These are phyloP conservation scores for Phrynocephalus forsythii DNA, from an alignment of 2,797 vertebrate genomes.

Conservation along the genomic window DNA sequence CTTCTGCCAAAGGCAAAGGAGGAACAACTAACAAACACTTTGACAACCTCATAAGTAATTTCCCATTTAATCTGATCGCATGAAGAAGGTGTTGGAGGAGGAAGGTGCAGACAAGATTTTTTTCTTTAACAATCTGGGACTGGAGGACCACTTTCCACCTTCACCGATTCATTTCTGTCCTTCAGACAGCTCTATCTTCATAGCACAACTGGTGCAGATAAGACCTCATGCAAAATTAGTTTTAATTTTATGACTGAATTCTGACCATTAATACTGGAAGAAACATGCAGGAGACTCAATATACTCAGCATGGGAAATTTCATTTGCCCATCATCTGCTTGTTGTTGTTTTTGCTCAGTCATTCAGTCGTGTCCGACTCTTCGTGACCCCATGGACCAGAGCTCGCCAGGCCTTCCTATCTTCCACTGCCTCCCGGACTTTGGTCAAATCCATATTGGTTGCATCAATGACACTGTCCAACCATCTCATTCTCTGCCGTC, in stretches of 20 bases:
- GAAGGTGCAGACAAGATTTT: background rate
- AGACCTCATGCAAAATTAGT: slow-evolving; percentile 43
- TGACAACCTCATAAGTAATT: background rate
- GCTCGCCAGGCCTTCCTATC: no score
- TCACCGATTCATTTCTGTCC: background rate
- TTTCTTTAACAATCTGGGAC: background rate
- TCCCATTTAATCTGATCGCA: background rate
- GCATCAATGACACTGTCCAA: no score
- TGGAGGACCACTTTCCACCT: background rate
- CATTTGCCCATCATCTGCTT: slow-evolving; percentile 32
- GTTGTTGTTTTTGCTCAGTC: no score
- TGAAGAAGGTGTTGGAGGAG: background rate
- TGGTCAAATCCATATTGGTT: no score
- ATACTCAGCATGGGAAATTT: slow-evolving; percentile 35
- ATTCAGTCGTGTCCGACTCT: no score
- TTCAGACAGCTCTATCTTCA: slow-evolving; percentile 23
- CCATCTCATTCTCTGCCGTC: no score
- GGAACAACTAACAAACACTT: background rate
- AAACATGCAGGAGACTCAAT: slow-evolving; percentile 23
- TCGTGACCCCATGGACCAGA: no score
- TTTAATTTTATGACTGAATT: slow-evolving; percentile 41
- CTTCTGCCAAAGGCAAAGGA: background rate
- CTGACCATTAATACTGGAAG: slow-evolving; percentile 48
- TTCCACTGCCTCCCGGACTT: no score
- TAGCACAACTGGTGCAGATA: slow-evolving; percentile 31